A percentile compares a stretch with the other conserved stretches of the same genome.
These are phyloP conservation scores for Neria commutata DNA, from an alignment of 2,888 invertebrate genomes.

Conservation along the genomic window DNA sequence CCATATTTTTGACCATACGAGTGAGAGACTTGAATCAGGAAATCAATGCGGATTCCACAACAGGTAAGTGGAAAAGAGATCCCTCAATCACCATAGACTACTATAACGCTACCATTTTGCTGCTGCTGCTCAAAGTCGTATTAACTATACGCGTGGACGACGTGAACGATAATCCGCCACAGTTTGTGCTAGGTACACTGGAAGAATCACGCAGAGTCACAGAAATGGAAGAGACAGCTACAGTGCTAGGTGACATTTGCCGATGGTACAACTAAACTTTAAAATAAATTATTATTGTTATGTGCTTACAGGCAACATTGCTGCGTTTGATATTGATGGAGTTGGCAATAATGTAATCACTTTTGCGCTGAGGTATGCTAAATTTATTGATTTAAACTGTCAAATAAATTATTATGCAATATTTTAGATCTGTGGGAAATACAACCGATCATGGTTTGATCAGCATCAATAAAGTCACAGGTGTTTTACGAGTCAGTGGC, in stretches of 20 bases:
- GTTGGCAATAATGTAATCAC: conserved; percentile 66
- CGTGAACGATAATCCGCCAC: conserved; percentile 70
- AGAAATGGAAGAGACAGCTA: conserved; percentile 64
- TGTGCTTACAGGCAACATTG: conserved; percentile 56
- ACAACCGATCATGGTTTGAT: conserved; percentile 63
- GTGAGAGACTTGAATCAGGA: conserved; percentile 65
- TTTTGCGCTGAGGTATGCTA: conserved; percentile 67
- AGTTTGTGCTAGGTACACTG: conserved; percentile 64
- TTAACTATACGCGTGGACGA: conserved; percentile 68
- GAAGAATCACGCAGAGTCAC: conserved; percentile 62
- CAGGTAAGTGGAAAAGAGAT: too few relatives aligned
- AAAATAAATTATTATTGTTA: not conserved
- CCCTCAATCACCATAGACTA: too few relatives aligned
- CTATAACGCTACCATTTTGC: too few relatives aligned
- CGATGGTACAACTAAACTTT: not conserved
- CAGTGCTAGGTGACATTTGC: conserved; percentile 68
- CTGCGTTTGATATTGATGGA: conserved; percentile 69
- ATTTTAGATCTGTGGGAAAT: conserved; percentile 26
- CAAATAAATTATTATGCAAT: not conserved
- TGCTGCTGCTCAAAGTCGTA: conserved; percentile 60
- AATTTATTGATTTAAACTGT: conserved; percentile 36
- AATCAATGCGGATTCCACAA: conserved; percentile 63
- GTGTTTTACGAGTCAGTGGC: conserved; percentile 64
- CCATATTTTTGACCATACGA: conserved; percentile 65
- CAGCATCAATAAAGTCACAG: conserved; percentile 63